Conservation (phyloP, 2,113 vertebrate species). For the Leptobrachium ailaonicum region DNA sequence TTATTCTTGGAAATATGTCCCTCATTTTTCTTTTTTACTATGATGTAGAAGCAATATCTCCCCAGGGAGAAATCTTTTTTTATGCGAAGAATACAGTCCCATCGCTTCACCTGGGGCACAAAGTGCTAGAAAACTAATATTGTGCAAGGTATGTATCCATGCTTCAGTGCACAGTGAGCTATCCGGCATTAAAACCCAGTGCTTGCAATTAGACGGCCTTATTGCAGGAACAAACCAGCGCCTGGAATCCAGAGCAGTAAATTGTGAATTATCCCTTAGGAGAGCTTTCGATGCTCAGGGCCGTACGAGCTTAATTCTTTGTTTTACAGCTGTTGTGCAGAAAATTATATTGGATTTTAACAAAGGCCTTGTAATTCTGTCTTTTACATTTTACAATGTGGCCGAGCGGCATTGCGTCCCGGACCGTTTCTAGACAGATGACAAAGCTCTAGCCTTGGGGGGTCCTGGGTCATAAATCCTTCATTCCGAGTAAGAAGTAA, state of each 20-base stretch:
- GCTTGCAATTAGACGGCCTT: conserved; percentile 57
- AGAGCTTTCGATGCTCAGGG: conserved; percentile 50
- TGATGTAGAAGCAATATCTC: conserved; percentile 11
- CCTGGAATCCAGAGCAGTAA: conserved; percentile 49
- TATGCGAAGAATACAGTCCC: conserved; percentile 31
- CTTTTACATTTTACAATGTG: conserved; percentile 19
- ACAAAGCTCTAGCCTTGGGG: neutral
- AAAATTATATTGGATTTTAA: conserved; percentile 18
- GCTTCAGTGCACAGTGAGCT: conserved; percentile 43
- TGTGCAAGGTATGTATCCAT: conserved; percentile 50
- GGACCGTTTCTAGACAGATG: conserved; percentile 9
- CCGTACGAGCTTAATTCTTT: conserved; percentile 57
- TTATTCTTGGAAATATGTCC: conserved; percentile 8
- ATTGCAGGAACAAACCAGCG: conserved; percentile 51
- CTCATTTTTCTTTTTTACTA: conserved; percentile 8
- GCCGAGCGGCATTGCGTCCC: conserved; percentile 7
- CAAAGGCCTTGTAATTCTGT: conserved; percentile 18
- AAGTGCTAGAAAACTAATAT: conserved; percentile 3
- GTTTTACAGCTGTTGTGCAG: conserved; percentile 52
- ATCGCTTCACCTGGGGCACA: conserved; percentile 26
- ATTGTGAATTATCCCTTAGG: conserved; percentile 53
- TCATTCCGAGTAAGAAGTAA: neutral
- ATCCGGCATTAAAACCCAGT: conserved; percentile 53
- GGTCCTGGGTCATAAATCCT: neutral
- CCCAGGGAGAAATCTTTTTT: conserved; percentile 29